Evolutionary conservation across 2,797 vertebrate species (phyloP).

Genomic region (Pristis pectinata): DNA sequence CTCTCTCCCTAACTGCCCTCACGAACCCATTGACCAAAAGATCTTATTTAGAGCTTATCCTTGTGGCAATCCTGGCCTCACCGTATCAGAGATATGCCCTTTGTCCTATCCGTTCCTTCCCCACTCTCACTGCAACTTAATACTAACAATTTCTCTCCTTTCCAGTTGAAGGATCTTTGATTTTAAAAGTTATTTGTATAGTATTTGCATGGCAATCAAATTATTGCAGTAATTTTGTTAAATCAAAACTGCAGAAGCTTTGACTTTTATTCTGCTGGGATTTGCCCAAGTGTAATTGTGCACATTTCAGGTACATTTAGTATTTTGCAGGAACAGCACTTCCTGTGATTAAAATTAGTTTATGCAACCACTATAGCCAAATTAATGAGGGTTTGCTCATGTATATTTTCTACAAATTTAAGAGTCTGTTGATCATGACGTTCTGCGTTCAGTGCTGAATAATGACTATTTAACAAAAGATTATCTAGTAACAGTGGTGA

Average conservation of each 20-base stretch:
- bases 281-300: neutral
- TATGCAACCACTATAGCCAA: conserved; percentile 48
- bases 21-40: too few relatives aligned
- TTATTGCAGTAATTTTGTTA: neutral
- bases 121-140: too few relatives aligned
- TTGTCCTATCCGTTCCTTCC: too few relatives aligned
- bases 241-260: neutral
- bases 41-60: too few relatives aligned
- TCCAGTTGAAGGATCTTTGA: too few relatives aligned
- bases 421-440: neutral
- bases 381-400: conserved; percentile 43
- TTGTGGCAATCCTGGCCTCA: too few relatives aligned
- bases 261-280: neutral
- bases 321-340: neutral
- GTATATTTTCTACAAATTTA: neutral
- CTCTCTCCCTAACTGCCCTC: too few relatives aligned
- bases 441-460: neutral
- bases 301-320: neutral
- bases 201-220: neutral
- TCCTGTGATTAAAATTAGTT: neutral
- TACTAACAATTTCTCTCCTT: too few relatives aligned
- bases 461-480: neutral
- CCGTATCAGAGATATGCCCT: too few relatives aligned
- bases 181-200: too few relatives aligned
- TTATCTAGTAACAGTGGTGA: neutral